Percentiles rank a stretch among this genome's conserved stretches.
Evolutionary conservation across 1,140 invertebrate genomes (phyloP).

Genomic region (Hesperophylax magnus): DNA sequence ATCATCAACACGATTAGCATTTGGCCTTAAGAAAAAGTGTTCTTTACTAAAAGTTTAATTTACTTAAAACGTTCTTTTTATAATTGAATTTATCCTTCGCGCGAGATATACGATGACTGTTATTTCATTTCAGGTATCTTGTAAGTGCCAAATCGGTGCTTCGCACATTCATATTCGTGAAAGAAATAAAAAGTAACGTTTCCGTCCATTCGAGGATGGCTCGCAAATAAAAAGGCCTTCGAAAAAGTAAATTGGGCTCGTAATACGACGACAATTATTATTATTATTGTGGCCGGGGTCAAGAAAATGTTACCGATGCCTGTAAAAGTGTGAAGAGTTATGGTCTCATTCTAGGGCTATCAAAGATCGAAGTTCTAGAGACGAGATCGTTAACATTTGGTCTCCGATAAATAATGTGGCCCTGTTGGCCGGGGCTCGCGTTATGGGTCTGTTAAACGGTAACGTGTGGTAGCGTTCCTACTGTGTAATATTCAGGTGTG

Average conservation of each 20-base stretch:
- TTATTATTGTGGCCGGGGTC: background rate
- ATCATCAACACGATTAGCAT: too few relatives aligned
- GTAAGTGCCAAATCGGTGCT: background rate
- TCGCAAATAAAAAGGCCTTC: background rate
- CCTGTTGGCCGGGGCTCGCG: slow-evolving; percentile 24
- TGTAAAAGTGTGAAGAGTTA: slow-evolving; percentile 28
- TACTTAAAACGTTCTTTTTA: too few relatives aligned
- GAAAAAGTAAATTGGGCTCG: background rate
- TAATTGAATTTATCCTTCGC: too few relatives aligned
- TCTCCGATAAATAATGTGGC: slow-evolving; percentile 48
- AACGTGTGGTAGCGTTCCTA: slow-evolving; percentile 53
- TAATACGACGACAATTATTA: slow-evolving; percentile 22
- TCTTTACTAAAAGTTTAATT: too few relatives aligned
- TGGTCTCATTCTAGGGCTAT: slow-evolving; percentile 40
- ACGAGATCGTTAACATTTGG: slow-evolving; percentile 47
- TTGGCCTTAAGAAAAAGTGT: too few relatives aligned
- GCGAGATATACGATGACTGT: background rate
- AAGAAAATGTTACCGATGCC: slow-evolving; percentile 7
- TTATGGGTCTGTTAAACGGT: slow-evolving; percentile 39
- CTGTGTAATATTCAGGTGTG: slow-evolving; percentile 50
- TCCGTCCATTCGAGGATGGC: background rate
- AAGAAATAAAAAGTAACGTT: slow-evolving; percentile 18
- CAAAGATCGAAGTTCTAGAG: slow-evolving; percentile 42
- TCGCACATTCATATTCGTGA: background rate
- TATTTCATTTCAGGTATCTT: background rate